These are phyloP conservation scores for Orthosia gracilis DNA, from an alignment of 2,888 invertebrate species.

Conservation along the genomic window DNA sequence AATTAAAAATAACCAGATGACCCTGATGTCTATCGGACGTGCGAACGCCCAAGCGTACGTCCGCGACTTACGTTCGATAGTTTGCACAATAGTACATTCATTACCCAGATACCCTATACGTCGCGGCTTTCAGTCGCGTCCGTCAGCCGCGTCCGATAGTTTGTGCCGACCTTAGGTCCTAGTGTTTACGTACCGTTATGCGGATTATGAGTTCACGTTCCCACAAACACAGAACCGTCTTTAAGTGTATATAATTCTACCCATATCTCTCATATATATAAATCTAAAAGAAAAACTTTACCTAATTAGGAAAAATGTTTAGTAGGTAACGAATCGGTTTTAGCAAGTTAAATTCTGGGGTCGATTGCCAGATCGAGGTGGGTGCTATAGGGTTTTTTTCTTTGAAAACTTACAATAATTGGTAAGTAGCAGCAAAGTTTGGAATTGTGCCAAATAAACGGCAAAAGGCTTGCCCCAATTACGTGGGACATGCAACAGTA, in stretches of 20 bases:
- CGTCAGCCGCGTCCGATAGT: no score
- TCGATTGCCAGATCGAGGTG: slow-evolving; percentile 13
- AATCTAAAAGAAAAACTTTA: no score
- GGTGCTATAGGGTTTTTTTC: slow-evolving; percentile 13
- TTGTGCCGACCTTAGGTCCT: background rate
- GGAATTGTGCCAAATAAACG: slow-evolving; percentile 39
- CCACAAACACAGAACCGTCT: slow-evolving; percentile 6
- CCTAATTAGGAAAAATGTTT: background rate
- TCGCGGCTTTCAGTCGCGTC: no score
- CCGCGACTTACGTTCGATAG: no score
- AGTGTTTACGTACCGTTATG: slow-evolving; percentile 18
- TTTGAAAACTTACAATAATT: slow-evolving; percentile 27
- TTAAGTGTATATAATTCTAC: background rate
- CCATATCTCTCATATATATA: background rate
- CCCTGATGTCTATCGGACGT: no score
- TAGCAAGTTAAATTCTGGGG: slow-evolving; percentile 1
- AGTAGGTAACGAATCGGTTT: background rate
- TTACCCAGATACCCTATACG: no score
- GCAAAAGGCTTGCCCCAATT: slow-evolving; percentile 35
- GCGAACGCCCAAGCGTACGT: no score
- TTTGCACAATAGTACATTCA: no score
- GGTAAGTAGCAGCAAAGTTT: slow-evolving; percentile 24
- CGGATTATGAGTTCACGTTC: slow-evolving; percentile 21
- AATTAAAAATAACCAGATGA: no score
- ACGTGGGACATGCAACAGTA: slow-evolving; percentile 16